Evolutionary conservation across 2,113 vertebrate species (phyloP).

Genomic region (Pelvicachromis taeniatus): DNA sequence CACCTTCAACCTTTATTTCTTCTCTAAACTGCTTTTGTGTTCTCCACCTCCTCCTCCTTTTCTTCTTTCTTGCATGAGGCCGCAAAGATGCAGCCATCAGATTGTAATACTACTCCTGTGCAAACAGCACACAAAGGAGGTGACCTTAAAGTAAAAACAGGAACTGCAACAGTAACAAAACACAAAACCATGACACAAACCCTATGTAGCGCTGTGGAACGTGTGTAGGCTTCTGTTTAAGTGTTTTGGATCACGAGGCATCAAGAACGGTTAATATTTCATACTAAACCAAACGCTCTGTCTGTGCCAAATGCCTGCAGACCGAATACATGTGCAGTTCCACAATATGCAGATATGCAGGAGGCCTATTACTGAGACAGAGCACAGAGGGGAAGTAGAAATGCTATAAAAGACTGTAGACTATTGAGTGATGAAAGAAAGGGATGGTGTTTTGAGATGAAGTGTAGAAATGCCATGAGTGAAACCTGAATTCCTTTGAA

Average conservation of each 20-base stretch:
- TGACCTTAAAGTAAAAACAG: not conserved
- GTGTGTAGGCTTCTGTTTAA: not conserved
- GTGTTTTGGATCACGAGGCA: not conserved
- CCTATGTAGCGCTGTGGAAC: not conserved
- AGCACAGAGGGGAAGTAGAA: not conserved
- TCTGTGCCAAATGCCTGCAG: fast-evolving
- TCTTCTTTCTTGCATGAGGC: not conserved
- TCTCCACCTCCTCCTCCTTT: not conserved
- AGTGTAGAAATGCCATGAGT: not conserved
- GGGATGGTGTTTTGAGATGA: not conserved
- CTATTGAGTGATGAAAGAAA: not conserved
- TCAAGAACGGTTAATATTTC: not conserved
- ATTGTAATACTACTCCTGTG: not conserved
- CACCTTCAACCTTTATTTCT: not conserved
- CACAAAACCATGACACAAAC: not conserved
- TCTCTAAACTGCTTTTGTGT: not conserved
- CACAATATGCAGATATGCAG: not conserved
- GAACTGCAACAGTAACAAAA: not conserved
- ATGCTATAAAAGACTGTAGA: not conserved
- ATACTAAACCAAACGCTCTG: not conserved
- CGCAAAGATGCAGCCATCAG: not conserved
- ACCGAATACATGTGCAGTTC: not conserved
- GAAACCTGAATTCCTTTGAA: not conserved
- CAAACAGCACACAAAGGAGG: not conserved
- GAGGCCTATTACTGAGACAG: not conserved